Evolutionary conservation across 2,888 invertebrate species (phyloP), one percentile per base, ranked within the genome.

Genomic region (Drosophila multiciliata): DNA sequence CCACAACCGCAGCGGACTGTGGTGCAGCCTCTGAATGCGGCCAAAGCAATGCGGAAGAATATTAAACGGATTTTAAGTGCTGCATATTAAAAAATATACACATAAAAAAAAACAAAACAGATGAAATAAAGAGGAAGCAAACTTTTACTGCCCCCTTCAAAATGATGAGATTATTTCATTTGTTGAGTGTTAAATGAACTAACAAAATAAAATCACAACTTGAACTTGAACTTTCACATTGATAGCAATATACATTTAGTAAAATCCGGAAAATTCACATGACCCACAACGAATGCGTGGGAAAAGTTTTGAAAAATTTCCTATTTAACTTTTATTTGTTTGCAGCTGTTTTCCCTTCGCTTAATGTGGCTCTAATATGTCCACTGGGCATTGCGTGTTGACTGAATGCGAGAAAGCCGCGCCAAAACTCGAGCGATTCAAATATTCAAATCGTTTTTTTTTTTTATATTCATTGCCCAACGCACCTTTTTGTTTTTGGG

Each of bases 1-100:
- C 64, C 67, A 62, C 60, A 75, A 55, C 78, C 76, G 53, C 73
- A 74, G 66, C 64, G 65, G 60, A 65, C 64, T 66, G 75, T 67
- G 81, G 66, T 67, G 73, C 78, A 76, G 70, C 72, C 84, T 73
- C 84, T 73, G 85, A 85, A 85, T 85, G 89, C 85, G 85, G 89
- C 89, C 89, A 85, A 78, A 85, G 85, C 89, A 85, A 89, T 85
- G 85, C 85, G 85, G 85, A 85, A 85, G 85, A 85, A 85, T 85
- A 85, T 85, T 89, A 85, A 85, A 82, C 89, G 87, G 66, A 72
- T 82, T 89, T 89, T 89, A 89, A 89, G 85, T 82, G 84, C 72
- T 84, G 72, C 80, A 77, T 70, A 87, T 77, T 73, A 75, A 68
- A 80, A 67, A 58, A 72, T 29, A 29, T 29, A 29, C 5, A 29